A percentile compares a stretch with the other conserved stretches of the same genome.
These are phyloP conservation scores for Elephas maximus DNA, from an alignment of 2,113 vertebrate genomes.

Conservation along the genomic window DNA sequence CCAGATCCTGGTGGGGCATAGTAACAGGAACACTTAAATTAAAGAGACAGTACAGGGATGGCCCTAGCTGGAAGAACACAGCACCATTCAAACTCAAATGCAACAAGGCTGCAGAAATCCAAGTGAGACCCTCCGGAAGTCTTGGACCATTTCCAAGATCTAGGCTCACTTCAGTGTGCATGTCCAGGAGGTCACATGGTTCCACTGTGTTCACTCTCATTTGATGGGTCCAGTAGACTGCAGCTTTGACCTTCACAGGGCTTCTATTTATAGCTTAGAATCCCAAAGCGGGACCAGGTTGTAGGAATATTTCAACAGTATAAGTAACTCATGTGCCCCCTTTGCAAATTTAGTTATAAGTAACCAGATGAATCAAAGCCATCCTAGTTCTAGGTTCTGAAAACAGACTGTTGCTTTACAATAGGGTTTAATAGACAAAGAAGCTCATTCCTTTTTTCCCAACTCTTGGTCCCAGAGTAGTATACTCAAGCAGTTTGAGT, in stretches of 20 bases:
- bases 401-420: not conserved
- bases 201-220: not conserved
- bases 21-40: not conserved
- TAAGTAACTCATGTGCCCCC: not conserved
- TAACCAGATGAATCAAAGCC: not conserved
- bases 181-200: not conserved
- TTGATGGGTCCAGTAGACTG: not conserved
- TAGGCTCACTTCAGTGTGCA: not conserved
- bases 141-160: not conserved
- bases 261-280: not conserved
- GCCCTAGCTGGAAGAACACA: not conserved
- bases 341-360: not conserved
- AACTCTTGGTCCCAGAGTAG: not conserved
- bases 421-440: not conserved
- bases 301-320: not conserved
- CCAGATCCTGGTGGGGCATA: not conserved
- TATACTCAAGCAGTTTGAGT: not conserved
- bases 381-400: not conserved
- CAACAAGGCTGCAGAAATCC: not conserved
- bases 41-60: not conserved
- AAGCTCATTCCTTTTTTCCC: not conserved
- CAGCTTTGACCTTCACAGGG: not conserved
- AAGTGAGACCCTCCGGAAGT: not conserved
- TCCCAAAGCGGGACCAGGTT: not conserved
- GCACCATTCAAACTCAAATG: not conserved